Evolutionary conservation across 2,888 invertebrate species (phyloP).

Genomic region (Chorisops tibialis): DNA sequence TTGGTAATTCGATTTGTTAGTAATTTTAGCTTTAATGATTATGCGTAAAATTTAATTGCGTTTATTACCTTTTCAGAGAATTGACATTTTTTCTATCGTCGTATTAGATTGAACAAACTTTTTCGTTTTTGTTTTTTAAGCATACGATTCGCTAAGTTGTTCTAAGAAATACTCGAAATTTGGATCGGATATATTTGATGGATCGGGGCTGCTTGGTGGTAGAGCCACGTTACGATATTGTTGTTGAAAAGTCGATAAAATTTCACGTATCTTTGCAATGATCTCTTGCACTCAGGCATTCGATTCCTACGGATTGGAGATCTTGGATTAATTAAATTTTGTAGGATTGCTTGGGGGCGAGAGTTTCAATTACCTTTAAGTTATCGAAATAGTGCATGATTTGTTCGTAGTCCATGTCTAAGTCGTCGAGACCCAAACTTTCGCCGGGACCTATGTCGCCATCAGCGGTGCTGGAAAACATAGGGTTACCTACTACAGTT

Average conservation of each 20-base stretch:
- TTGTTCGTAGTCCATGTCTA: slow-evolving; percentile 96
- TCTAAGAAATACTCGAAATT: slow-evolving; percentile 62
- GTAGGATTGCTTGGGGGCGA: too few relatives aligned
- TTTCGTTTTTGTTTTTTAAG: slow-evolving; percentile 49
- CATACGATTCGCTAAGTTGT: slow-evolving; percentile 64
- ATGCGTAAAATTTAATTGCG: too few relatives aligned
- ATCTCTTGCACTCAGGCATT: slow-evolving; percentile 88
- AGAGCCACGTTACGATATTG: slow-evolving; percentile 56
- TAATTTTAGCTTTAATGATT: too few relatives aligned
- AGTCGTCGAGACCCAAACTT: slow-evolving; percentile 72
- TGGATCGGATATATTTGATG: slow-evolving; percentile 55
- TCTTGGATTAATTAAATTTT: neutral
- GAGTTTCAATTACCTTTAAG: slow-evolving; percentile 76
- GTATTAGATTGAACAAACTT: neutral
- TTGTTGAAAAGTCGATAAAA: slow-evolving; percentile 66
- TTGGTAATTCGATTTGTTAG: too few relatives aligned
- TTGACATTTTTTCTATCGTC: too few relatives aligned
- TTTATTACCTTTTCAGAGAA: neutral
- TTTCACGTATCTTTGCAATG: slow-evolving; percentile 78
- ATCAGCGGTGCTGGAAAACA: slow-evolving; percentile 64
- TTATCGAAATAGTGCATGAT: slow-evolving; percentile 98
- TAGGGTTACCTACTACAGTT: slow-evolving; percentile 84
- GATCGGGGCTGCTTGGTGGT: slow-evolving; percentile 48
- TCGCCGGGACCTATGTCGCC: slow-evolving; percentile 57
- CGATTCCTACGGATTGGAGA: slow-evolving; percentile 61